Evolutionary conservation across 2,888 invertebrate species (phyloP).

Genomic region (Stegana nigrithorax): DNA sequence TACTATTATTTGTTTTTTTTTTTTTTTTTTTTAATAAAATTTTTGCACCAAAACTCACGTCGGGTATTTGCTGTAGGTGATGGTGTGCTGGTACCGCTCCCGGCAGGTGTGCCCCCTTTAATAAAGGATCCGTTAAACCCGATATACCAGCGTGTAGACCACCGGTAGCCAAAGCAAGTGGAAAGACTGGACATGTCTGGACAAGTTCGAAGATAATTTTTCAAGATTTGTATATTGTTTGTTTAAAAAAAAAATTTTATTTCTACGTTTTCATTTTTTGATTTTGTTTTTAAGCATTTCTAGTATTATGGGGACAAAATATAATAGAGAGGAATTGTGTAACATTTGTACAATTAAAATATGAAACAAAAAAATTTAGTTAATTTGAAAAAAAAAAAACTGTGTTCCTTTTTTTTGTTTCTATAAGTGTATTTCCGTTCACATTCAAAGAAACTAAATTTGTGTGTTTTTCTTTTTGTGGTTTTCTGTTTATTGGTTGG

Average conservation of each 20-base stretch:
- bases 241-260: neutral
- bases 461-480: too few species aligned
- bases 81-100: conserved; percentile 69
- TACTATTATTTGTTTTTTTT: neutral
- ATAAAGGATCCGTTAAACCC: conserved; percentile 69
- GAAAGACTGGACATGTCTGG: conserved; percentile 70
- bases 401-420: too few species aligned
- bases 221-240: neutral
- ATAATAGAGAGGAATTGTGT: too few species aligned
- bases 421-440: too few species aligned
- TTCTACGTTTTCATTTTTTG: neutral
- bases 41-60: conserved; percentile 66
- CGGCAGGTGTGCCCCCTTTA: conserved; percentile 69
- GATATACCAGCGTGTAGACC: conserved; percentile 70
- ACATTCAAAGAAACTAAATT: too few species aligned
- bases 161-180: conserved; percentile 69
- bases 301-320: too few species aligned
- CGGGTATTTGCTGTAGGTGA: conserved; percentile 70
- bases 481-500: too few species aligned
- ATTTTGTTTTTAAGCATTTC: conserved; percentile 18
- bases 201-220: conserved; percentile 13
- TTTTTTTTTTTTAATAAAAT: conserved; percentile 9
- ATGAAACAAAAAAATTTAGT: too few species aligned
- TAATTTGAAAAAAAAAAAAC: neutral
- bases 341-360: too few species aligned